Conservation (phyloP, 2,113 vertebrate species). For the Chitala chitala region DNA sequence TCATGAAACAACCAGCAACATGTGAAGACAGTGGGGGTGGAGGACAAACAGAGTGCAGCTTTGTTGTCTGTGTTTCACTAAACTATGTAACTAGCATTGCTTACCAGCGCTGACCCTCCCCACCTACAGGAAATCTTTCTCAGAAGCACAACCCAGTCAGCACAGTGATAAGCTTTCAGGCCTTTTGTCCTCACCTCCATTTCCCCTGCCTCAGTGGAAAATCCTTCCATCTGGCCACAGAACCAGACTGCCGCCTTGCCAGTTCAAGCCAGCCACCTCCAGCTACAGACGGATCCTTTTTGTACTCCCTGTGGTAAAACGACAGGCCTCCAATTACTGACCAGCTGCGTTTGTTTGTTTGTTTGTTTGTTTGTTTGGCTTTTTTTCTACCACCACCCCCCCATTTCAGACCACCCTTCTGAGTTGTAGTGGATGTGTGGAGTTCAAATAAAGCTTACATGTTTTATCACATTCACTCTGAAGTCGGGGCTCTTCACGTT, state of each 20-base stretch:
- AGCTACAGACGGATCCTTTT: background rate
- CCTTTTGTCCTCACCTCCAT: background rate
- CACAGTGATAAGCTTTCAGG: no score
- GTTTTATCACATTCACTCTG: background rate
- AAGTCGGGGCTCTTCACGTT: background rate
- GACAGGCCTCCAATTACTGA: background rate
- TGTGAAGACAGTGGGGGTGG: no score
- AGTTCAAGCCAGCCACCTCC: background rate
- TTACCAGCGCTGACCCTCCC: no score
- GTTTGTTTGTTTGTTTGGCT: background rate
- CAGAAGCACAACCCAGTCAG: no score
- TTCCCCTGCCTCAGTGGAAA: constrained; percentile 30
- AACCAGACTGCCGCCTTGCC: background rate
- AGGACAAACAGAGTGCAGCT: no score
- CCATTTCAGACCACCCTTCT: background rate
- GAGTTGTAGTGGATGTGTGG: background rate
- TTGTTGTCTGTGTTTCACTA: no score
- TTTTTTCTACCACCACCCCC: background rate
- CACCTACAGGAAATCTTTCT: no score
- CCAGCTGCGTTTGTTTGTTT: background rate
- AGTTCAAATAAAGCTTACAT: background rate
- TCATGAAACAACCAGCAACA: no score
- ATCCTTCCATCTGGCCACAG: constrained; percentile 27
- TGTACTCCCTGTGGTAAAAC: background rate
- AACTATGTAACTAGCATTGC: no score